Conservation (phyloP, 2,113 vertebrate species). For the Elachura formosa region DNA sequence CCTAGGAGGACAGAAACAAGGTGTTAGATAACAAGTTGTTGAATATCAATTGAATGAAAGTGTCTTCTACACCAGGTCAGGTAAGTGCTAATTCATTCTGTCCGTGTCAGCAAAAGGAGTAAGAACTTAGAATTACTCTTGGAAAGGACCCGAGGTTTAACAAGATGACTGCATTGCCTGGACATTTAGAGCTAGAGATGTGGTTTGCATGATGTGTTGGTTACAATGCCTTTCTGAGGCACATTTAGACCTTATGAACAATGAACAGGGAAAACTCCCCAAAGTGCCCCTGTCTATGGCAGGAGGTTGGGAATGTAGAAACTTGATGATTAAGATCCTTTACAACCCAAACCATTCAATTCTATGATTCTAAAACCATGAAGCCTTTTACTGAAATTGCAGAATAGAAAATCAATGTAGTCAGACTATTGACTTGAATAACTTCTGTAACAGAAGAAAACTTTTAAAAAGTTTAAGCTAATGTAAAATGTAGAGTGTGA, state of each 20-base stretch:
- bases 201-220: neutral
- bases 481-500: neutral
- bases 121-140: neutral
- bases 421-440: neutral
- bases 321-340: neutral
- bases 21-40: neutral
- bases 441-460: neutral
- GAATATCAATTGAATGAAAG: slow-evolving; percentile 15
- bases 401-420: neutral
- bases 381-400: neutral
- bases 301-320: no score
- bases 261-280: neutral
- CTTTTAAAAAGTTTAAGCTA: neutral
- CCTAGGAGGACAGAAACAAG: neutral
- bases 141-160: neutral
- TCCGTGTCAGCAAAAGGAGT: neutral
- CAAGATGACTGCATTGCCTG: neutral
- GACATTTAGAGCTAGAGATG: neutral
- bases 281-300: no score
- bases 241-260: neutral
- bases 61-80: neutral
- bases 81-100: neutral
- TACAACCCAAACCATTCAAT: neutral
- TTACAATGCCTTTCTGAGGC: neutral
- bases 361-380: neutral